These are phyloP conservation scores for Pseudobourletiella spinata DNA, from an alignment of 1,140 invertebrate genomes.

Conservation along the genomic window DNA sequence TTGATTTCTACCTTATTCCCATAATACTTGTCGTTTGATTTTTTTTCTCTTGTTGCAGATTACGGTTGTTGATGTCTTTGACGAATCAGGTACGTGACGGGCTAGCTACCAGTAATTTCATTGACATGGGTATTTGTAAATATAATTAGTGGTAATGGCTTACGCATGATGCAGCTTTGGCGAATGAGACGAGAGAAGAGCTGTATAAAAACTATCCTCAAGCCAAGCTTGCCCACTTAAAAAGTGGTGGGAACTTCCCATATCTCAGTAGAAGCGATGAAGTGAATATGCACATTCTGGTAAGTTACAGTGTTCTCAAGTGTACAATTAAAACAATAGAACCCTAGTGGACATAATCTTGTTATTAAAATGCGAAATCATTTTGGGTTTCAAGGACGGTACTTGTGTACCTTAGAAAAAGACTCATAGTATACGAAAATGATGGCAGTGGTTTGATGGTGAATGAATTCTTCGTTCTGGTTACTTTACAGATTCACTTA, in stretches of 20 bases:
- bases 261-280: constrained; percentile 80
- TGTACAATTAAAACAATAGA: no score
- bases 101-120: no score
- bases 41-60: no score
- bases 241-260: constrained; percentile 83
- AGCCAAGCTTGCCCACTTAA: constrained; percentile 77
- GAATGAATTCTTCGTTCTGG: no score
- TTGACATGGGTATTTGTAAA: constrained; percentile 2
- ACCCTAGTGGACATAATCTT: neutral
- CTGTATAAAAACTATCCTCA: constrained; percentile 80
- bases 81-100: constrained; percentile 66
- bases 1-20: no score
- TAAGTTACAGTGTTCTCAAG: no score
- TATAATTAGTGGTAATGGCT: constrained; percentile 7
- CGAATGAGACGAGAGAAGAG: constrained; percentile 53
- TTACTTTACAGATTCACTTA: constrained; percentile 50
- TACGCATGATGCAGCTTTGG: neutral
- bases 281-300: constrained; percentile 82
- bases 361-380: no score
- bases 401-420: no score
- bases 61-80: constrained; percentile 84
- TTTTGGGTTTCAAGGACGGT: no score
- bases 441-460: no score
- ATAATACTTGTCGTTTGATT: no score
- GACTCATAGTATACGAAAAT: no score